These are phyloP conservation scores for Virgularia gustaviana DNA, from an alignment of 92 coral and sea anemone species.

Conservation along the genomic window DNA sequence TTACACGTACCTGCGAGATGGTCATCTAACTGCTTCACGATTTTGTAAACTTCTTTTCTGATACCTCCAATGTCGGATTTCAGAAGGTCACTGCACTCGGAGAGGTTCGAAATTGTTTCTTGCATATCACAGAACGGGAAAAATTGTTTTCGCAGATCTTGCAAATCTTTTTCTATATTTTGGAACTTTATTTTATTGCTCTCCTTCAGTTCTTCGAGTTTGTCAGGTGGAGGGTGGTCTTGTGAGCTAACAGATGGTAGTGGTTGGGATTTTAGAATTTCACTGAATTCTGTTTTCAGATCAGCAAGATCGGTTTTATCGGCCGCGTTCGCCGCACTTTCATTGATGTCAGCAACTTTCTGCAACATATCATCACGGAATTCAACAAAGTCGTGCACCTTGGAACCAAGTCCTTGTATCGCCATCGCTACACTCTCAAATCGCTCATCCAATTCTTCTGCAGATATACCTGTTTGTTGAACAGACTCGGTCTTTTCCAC, in stretches of 20 bases:
- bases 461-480: background rate
- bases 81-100: constrained; percentile 1
- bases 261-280: background rate
- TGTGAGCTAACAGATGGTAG: background rate
- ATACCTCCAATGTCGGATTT: constrained; percentile 22
- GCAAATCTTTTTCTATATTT: background rate
- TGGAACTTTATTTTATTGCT: background rate
- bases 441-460: background rate
- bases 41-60: constrained; percentile 19
- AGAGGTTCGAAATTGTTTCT: background rate
- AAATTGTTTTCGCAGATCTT: constrained; percentile 19
- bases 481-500: background rate
- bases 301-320: constrained; percentile 3
- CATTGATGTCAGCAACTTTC: constrained; percentile 4
- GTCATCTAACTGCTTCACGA: constrained; percentile 14
- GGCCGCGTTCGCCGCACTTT: constrained; percentile 5
- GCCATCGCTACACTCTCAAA: background rate
- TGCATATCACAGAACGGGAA: constrained; percentile 22
- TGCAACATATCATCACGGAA: constrained; percentile 18
- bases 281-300: constrained; percentile 2
- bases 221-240: too few relatives aligned
- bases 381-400: background rate
- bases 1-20: constrained; percentile 11
- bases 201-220: constrained; percentile 4
- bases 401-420: background rate